Percentiles rank a stretch among this genome's conserved stretches.
phyloP scores from a whole-genome alignment of 2,888 invertebrate genomes.

The Philaethria dido region DNA sequence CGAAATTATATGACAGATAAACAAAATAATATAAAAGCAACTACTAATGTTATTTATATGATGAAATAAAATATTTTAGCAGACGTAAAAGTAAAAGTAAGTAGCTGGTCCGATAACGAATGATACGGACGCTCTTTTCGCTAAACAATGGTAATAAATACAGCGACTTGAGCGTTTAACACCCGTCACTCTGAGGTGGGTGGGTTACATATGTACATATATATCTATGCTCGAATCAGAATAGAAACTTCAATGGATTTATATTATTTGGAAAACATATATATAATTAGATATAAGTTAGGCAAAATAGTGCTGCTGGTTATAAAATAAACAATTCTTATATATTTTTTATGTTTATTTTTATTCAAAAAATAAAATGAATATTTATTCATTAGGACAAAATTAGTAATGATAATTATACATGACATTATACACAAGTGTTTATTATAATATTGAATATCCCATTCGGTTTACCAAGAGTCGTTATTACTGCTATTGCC shows the following conservation, averaged over 20 bases:
- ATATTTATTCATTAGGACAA: no score
- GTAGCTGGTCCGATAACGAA: constrained; percentile 69
- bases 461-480: no score
- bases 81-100: constrained; percentile 48
- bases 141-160: constrained; percentile 84
- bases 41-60: background rate
- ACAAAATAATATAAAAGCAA: constrained; percentile 1
- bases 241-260: background rate
- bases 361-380: no score
- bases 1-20: background rate
- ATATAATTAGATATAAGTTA: background rate
- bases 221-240: constrained; percentile 1
- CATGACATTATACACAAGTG: no score
- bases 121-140: constrained; percentile 75
- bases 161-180: constrained; percentile 75
- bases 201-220: constrained; percentile 46
- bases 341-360: no score
- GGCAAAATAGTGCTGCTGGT: no score
- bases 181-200: constrained; percentile 56
- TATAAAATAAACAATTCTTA: no score
- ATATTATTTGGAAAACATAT: background rate
- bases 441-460: no score
- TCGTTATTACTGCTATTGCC: no score
- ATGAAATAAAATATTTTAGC: constrained; percentile 7
- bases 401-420: no score